Conservation (phyloP, 2,113 vertebrate genomes). For the Erpornis zantholeuca region DNA sequence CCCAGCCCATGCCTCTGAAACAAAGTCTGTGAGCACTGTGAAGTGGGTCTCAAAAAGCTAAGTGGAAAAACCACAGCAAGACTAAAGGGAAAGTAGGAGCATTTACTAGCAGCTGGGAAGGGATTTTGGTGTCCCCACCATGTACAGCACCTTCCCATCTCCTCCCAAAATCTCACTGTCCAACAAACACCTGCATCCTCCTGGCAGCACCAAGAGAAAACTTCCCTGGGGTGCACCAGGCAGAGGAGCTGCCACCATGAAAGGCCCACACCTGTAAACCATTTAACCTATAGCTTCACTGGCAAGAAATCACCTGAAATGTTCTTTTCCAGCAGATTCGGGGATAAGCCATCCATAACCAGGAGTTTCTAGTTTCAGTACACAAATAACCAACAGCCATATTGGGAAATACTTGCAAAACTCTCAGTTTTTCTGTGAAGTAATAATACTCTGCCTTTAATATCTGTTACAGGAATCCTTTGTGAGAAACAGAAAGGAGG, state of each 20-base stretch:
- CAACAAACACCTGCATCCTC: fast-evolving
- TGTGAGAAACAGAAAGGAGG: not conserved
- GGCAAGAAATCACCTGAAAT: not conserved
- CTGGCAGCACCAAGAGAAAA: not conserved
- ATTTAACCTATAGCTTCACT: not conserved
- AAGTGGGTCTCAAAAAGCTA: not conserved
- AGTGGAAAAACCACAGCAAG: not conserved
- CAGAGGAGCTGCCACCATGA: not conserved
- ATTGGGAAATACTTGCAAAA: not conserved
- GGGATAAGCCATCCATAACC: not conserved
- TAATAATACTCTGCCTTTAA: not conserved
- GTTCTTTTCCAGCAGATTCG: not conserved
- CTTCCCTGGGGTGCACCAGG: not conserved
- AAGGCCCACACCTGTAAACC: not conserved
- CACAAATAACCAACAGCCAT: not conserved
- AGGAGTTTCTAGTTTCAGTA: not conserved
- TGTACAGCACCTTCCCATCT: fast-evolving
- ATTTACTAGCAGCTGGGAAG: not conserved
- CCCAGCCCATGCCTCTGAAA: not conserved
- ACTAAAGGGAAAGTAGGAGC: not conserved
- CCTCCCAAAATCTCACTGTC: not conserved
- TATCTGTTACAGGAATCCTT: not conserved
- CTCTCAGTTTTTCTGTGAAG: not conserved
- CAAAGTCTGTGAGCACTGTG: not conserved
- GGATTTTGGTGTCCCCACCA: not conserved